Conservation (phyloP, 2,797 vertebrate genomes). For the Rhinogobio ventralis region DNA sequence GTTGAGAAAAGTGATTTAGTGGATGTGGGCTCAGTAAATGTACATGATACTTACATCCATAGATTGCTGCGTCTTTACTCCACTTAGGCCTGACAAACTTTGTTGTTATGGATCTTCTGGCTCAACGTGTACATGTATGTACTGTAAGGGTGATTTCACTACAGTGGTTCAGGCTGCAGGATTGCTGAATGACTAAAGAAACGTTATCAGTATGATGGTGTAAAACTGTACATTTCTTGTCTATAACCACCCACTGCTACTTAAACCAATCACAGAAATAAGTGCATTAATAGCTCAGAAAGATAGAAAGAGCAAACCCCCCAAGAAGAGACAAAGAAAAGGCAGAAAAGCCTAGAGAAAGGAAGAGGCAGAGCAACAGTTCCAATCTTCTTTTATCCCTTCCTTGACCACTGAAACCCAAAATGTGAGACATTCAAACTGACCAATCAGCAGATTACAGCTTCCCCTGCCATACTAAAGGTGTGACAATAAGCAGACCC, state of each 20-base stretch:
- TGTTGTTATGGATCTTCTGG: conserved; percentile 54
- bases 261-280: not conserved
- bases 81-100: conserved; percentile 44
- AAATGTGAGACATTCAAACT: too few relatives aligned
- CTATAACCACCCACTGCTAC: not conserved
- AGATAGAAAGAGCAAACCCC: not conserved
- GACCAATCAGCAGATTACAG: too few relatives aligned
- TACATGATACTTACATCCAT: conserved; percentile 38
- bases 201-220: not conserved
- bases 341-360: too few relatives aligned
- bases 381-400: not conserved
- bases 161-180: not conserved
- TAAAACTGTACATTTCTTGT: not conserved
- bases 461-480: not conserved
- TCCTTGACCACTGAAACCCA: not conserved
- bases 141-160: not conserved
- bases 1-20: conserved; percentile 26
- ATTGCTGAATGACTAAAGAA: not conserved
- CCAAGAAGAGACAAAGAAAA: not conserved
- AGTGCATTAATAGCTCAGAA: not conserved
- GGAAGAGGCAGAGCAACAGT: not conserved
- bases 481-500: not conserved
- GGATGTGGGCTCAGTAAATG: conserved; percentile 26
- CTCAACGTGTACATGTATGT: conserved; percentile 4
- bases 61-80: conserved; percentile 32